phyloP scores from a whole-genome alignment of 2,113 vertebrate species.

The Narcine bancroftii region DNA sequence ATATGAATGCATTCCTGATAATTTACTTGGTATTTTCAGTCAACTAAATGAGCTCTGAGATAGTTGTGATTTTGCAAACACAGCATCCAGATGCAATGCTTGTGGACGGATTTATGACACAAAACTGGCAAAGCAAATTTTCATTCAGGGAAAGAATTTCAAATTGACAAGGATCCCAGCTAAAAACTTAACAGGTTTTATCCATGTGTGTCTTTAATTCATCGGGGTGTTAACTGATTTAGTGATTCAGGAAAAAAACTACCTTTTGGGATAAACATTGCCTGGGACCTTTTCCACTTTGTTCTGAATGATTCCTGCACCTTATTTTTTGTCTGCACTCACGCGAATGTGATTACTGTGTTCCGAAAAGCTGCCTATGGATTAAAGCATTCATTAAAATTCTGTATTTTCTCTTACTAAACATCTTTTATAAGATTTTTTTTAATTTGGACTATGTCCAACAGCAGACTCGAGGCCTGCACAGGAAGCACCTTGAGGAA shows the following conservation, averaged over 20 bases:
- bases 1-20: background rate
- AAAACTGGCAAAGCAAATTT: background rate
- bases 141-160: background rate
- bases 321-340: background rate
- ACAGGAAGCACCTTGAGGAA: background rate
- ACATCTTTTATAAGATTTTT: background rate
- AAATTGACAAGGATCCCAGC: background rate
- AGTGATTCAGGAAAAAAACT: background rate
- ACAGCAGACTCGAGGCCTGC: background rate
- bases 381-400: background rate
- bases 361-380: background rate
- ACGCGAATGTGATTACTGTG: background rate
- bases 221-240: background rate
- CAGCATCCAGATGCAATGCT: background rate
- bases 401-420: no score
- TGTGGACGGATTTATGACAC: background rate
- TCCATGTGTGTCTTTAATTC: background rate
- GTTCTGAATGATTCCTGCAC: background rate
- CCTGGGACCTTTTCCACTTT: background rate
- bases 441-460: background rate
- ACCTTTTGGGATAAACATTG: background rate
- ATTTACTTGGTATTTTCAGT: background rate
- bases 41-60: slow-evolving; percentile 4
- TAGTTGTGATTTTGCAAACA: background rate
- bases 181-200: background rate